Conservation (phyloP, 2,113 vertebrate genomes). For the Saccopteryx bilineata region DNA sequence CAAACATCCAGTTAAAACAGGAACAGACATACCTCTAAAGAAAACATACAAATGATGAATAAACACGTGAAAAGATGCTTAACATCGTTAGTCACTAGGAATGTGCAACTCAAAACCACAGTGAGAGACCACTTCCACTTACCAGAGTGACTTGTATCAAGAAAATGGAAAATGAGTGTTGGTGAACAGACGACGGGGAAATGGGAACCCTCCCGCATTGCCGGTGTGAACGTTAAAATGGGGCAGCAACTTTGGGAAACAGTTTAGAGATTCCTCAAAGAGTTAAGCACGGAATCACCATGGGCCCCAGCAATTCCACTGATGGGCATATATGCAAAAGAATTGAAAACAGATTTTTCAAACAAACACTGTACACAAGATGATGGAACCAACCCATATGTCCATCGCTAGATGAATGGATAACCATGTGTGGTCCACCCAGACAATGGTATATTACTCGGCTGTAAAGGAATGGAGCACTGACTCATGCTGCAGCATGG, state of each 20-base stretch:
- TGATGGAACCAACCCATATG: not conserved
- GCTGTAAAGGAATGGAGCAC: not conserved
- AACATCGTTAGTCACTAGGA: not conserved
- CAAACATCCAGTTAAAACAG: not conserved
- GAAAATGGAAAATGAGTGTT: not conserved
- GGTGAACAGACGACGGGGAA: not conserved
- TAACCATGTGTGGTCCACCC: not conserved
- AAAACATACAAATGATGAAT: not conserved
- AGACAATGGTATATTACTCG: not conserved
- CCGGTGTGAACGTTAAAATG: not conserved
- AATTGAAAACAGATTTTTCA: not conserved
- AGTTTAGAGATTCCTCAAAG: not conserved
- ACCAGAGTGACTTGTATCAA: not conserved
- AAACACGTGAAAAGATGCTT: not conserved
- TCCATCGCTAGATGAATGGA: rapidly evolving
- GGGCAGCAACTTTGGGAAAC: not conserved
- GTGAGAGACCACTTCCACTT: not conserved
- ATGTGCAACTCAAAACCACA: not conserved
- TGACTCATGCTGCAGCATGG: too few species aligned
- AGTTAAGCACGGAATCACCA: not conserved
- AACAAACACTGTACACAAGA: not conserved
- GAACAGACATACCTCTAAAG: not conserved
- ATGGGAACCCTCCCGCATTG: not conserved
- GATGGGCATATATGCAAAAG: not conserved
- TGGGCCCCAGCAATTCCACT: not conserved